A percentile compares a stretch with the other conserved stretches of the same genome.
phyloP scores from a whole-genome alignment of 2,113 vertebrate genomes.

The Herpetotheres cachinnans region DNA sequence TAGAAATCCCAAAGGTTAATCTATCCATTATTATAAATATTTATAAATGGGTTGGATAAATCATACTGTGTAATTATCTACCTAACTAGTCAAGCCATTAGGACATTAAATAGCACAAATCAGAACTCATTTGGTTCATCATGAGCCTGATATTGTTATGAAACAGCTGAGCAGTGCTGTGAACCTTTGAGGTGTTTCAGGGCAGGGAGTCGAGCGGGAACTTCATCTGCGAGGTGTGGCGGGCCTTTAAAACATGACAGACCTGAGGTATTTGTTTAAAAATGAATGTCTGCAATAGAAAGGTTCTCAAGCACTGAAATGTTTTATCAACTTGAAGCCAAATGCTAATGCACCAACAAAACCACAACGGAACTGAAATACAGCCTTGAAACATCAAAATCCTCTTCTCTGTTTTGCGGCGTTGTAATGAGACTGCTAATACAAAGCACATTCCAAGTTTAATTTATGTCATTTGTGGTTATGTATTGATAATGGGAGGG shows the following conservation, averaged over 20 bases:
- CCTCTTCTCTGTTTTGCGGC: background rate
- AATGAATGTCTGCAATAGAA: background rate
- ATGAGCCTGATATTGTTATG: slow-evolving; percentile 66
- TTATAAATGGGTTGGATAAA: slow-evolving; percentile 76
- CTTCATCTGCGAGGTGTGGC: background rate
- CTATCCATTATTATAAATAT: slow-evolving; percentile 77
- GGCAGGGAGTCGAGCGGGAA: background rate
- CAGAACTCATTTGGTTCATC: slow-evolving; percentile 72
- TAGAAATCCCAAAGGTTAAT: slow-evolving; percentile 74
- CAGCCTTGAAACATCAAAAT: fast-evolving
- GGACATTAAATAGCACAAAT: slow-evolving; percentile 74
- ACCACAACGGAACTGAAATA: background rate
- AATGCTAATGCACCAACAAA: background rate
- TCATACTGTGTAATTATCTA: slow-evolving; percentile 75
- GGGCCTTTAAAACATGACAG: background rate
- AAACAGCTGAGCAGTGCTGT: slow-evolving; percentile 63
- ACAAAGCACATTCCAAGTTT: fast-evolving
- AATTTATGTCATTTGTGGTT: fast-evolving
- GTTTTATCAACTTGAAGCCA: fast-evolving
- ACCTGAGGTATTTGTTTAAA: background rate
- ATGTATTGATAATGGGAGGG: fast-evolving
- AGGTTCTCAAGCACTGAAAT: background rate
- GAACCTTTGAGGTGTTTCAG: slow-evolving; percentile 21
- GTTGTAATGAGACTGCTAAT: background rate
- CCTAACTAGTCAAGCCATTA: slow-evolving; percentile 74